Base-by-base conservation (phyloP, 2,797 vertebrate species). In the Pangasius sanitwongsei region DNA sequence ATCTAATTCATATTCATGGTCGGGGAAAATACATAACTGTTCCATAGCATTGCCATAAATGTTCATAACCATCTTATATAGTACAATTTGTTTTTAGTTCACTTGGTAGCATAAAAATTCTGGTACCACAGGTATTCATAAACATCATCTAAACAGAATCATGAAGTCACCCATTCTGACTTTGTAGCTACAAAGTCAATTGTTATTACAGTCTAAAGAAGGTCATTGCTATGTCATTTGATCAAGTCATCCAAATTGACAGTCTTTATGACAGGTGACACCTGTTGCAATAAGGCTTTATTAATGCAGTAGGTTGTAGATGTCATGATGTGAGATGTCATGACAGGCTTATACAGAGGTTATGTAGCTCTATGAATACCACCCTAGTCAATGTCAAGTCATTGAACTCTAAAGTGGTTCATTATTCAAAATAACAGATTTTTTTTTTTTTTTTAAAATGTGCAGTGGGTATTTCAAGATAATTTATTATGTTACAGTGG, bases 41-140 rank as follows among this genome's bases (percentile, higher is more conserved):
- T 25, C 25, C 72, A 75, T 48, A 41, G 41, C 9, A 93, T 85
- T 78, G 72, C 3, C 8, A 55, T 53, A 3, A 78, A 31, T 55
- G 28, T 78, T 53, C 28, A 55, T 8, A 78, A 53, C 28, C 25
- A 50, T 48, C 23, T 44, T 44, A 28, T 74, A 12, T 13, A 25
- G 8, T 74, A 12, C 2, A 20, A 3, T 37, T 8, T 44, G 31
- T 41, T 70, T 20, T 41, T 2, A 72, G 2, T 18, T 70, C 31
- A 70, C 0, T 70, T 37, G 3, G 20, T 75, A 5, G 5, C 23
- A 48, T 50, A 28, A 6, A 50, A 28, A 12, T 53, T 77, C 13
- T n/a, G 44, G 8, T 25, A 28, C 23, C 23, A 63, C 25, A 16
- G 3, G 12, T 34, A 8, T 37, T 37, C 15, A 18, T 70, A 15